These are phyloP conservation scores for Dinocampus coccinellae DNA, from an alignment of 2,888 invertebrate genomes.

Conservation along the genomic window DNA sequence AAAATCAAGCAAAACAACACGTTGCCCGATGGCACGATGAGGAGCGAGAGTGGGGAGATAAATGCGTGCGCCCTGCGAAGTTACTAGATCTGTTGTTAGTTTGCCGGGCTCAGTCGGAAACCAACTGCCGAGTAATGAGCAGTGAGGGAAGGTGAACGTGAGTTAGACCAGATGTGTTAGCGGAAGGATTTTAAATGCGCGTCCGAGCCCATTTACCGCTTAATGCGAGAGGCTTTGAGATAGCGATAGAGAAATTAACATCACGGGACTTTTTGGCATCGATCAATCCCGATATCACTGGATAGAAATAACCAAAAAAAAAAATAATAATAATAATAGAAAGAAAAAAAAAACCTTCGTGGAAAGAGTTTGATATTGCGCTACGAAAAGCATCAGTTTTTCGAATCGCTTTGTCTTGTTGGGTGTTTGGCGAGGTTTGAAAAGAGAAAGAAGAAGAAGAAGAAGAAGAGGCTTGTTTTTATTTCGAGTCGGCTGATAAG, in stretches of 20 bases:
- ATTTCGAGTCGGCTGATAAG: not conserved
- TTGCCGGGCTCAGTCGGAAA: slow-evolving; percentile 65
- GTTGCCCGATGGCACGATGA: not conserved
- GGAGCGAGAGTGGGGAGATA: slow-evolving; percentile 39
- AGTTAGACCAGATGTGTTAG: slow-evolving; percentile 66
- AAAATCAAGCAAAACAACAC: slow-evolving; percentile 12
- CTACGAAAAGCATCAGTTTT: slow-evolving; percentile 11
- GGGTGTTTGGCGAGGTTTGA: slow-evolving; percentile 6
- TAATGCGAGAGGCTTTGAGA: slow-evolving; percentile 62
- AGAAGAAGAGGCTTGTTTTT: not conserved
- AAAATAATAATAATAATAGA: not conserved
- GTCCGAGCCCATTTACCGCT: slow-evolving; percentile 65
- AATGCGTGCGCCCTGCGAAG: slow-evolving; percentile 43
- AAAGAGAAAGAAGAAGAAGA: slow-evolving; percentile 34
- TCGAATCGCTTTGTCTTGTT: slow-evolving; percentile 18
- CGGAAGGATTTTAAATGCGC: slow-evolving; percentile 66
- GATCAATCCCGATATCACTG: not conserved
- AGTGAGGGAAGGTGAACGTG: slow-evolving; percentile 66
- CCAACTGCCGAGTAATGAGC: slow-evolving; percentile 68
- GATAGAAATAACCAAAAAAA: not conserved
- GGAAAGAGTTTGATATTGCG: slow-evolving; percentile 5
- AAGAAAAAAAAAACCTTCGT: slow-evolving; percentile 2
- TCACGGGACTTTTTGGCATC: slow-evolving; percentile 27
- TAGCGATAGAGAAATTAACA: slow-evolving; percentile 52
- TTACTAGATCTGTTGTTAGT: slow-evolving; percentile 49